Base-by-base conservation (phyloP, 1,140 invertebrate genomes). In the Papilio polyxenes region DNA sequence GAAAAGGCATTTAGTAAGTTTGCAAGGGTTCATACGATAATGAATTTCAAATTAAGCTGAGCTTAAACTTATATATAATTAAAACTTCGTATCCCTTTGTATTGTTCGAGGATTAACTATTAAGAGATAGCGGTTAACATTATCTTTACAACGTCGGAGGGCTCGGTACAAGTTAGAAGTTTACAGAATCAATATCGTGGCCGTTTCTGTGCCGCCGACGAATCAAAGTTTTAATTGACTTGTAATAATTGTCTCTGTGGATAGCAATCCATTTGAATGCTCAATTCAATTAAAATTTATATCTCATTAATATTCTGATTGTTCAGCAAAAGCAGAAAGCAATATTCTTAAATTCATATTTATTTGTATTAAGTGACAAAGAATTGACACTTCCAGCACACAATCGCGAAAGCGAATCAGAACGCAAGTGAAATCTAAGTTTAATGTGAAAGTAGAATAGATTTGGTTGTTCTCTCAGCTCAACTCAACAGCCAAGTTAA, bases 171-270 rank as follows among this genome's bases (percentile, higher is more conserved):
- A 77, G 23, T 37, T 69, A 69, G 23, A 77, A 77, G 75, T 77
- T 77, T 77, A 56, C 75, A 77, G 75, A 77, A 77, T 77, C 75
- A 77, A 77, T 77, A 77, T 77, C 48, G 49, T 56, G 20, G 49
- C n/a, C 48, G 75, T 51, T 48, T 49, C 75, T 53, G 44, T n/a
- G 48, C 37, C 11, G n/a, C 49, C 75, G 75, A 77, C 75, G 75
- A 77, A 77, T 77, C 48, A 49, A 77, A 77, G 75, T 77, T 77
- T 77, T 77, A 77, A 77, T 77, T 77, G 75, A 77, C 75, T 77
- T 77, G 75, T 77, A 51, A 51, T 77, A 77, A 77, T 77, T 77
- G 75, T 77, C 44, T 77, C 49, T 44, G 40, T 75, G 74, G 48
- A 75, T 75, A 49, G 74, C 74, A 75, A 44, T 75, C 44, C 40